Percentiles rank a stretch among this genome's conserved stretches.
Evolutionary conservation across 2,888 invertebrate genomes (phyloP).

Genomic region (Carpatolechia fugitivella): DNA sequence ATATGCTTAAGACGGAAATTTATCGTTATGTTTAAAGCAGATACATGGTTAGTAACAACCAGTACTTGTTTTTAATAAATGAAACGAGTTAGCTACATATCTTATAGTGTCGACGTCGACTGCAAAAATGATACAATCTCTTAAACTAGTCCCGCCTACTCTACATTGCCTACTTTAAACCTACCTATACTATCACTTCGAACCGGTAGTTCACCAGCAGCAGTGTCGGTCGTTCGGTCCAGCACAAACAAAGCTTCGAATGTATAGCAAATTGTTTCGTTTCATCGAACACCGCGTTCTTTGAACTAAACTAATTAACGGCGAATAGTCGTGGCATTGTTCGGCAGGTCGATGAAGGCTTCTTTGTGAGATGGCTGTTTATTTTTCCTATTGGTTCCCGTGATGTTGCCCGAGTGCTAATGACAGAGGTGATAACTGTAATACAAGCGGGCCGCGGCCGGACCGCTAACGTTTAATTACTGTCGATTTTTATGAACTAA

Average conservation of each 20-base stretch:
- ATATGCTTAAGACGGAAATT: neutral
- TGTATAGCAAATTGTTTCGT: slow-evolving; percentile 39
- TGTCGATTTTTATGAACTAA: slow-evolving; percentile 36
- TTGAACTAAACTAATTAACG: slow-evolving; percentile 64
- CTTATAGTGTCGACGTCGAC: neutral
- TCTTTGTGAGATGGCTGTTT: slow-evolving; percentile 67
- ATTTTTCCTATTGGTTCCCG: slow-evolving; percentile 60
- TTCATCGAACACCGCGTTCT: slow-evolving; percentile 52
- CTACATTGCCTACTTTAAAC: neutral
- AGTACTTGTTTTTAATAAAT: neutral
- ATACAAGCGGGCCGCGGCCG: slow-evolving; percentile 35
- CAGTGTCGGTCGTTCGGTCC: neutral
- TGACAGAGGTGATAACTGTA: slow-evolving; percentile 56
- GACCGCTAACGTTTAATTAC: slow-evolving; percentile 37
- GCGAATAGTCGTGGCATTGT: slow-evolving; percentile 65
- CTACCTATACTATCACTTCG: neutral
- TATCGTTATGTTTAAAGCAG: slow-evolving; percentile 2
- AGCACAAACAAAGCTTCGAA: slow-evolving; percentile 2
- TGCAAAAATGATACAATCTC: slow-evolving; percentile 5
- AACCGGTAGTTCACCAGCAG: slow-evolving; percentile 7
- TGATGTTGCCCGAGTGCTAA: slow-evolving; percentile 39
- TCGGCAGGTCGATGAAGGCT: slow-evolving; percentile 60
- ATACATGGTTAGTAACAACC: neutral
- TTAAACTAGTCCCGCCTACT: neutral
- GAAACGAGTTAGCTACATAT: neutral